These are phyloP conservation scores for Pocota personata DNA, from an alignment of 2,888 invertebrate genomes.

Conservation along the genomic window DNA sequence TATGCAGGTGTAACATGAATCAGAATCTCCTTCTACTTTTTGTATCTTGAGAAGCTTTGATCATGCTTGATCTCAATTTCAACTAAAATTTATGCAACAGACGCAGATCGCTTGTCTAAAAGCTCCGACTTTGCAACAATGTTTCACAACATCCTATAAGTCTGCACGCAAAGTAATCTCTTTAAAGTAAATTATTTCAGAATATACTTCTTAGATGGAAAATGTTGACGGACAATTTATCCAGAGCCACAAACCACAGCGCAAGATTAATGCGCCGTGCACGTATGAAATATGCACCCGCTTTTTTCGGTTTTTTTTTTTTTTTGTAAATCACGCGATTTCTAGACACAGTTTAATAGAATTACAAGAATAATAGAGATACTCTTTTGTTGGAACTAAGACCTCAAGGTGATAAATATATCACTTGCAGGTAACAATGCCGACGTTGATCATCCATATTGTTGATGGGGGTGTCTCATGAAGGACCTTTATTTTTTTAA, in stretches of 20 bases:
- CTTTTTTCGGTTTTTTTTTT: constrained; percentile 57
- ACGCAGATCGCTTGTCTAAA: not conserved
- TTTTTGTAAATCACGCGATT: constrained; percentile 66
- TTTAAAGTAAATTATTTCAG: not conserved
- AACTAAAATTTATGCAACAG: not conserved
- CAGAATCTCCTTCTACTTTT: not conserved
- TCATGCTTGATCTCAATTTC: not conserved
- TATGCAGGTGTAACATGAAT: no score
- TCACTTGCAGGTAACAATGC: constrained; percentile 39
- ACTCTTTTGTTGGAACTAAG: constrained; percentile 51
- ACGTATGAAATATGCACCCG: constrained; percentile 56
- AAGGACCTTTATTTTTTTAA: constrained; percentile 18
- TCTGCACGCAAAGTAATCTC: not conserved
- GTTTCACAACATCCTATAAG: constrained; percentile 2
- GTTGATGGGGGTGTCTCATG: constrained; percentile 11
- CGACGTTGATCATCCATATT: constrained; percentile 49
- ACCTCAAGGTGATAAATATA: constrained; percentile 63
- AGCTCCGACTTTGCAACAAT: constrained; percentile 18
- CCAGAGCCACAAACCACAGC: constrained; percentile 31
- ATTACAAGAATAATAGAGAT: not conserved
- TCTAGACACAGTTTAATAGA: constrained; percentile 45
- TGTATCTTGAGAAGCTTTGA: not conserved
- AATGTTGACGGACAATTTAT: constrained; percentile 65
- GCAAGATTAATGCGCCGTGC: constrained; percentile 55
- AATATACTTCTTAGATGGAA: constrained; percentile 17